phyloP scores from a whole-genome alignment of 2,888 invertebrate genomes.

The Nemoura dubitans region DNA sequence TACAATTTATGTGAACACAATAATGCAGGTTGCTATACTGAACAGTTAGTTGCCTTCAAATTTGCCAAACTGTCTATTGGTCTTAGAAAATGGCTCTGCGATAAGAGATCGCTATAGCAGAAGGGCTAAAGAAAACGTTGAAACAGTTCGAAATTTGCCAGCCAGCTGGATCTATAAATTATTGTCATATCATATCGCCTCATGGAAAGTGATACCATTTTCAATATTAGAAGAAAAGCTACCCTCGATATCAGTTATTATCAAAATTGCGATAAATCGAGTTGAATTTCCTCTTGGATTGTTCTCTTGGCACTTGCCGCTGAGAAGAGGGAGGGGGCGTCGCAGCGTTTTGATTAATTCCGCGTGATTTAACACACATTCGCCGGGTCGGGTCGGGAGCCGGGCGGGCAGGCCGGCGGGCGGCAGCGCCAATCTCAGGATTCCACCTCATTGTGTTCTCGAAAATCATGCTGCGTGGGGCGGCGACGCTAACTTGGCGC shows the following conservation, averaged over 20 bases:
- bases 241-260: not conserved
- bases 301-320: conserved; percentile 32
- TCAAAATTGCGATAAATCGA: conserved; percentile 31
- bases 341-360: conserved; percentile 42
- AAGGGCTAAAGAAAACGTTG: not conserved
- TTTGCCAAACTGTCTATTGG: not conserved
- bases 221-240: not conserved
- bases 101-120: not conserved
- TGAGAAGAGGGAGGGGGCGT: not conserved
- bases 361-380: conserved; percentile 46
- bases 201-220: not conserved
- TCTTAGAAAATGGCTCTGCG: not conserved
- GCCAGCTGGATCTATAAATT: not conserved
- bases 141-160: not conserved
- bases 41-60: not conserved
- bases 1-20: not conserved
- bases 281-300: conserved; percentile 30
- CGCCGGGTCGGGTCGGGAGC: not conserved
- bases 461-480: not conserved
- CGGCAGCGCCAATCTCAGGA: conserved; percentile 41
- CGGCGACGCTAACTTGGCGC: not conserved
- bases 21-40: too few species aligned
- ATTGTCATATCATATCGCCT: not conserved
- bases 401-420: conserved; percentile 21
- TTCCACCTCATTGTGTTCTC: conserved; percentile 45